Base-by-base conservation (phyloP, 2,888 invertebrate species). In the Drosophila bunnanda region DNA sequence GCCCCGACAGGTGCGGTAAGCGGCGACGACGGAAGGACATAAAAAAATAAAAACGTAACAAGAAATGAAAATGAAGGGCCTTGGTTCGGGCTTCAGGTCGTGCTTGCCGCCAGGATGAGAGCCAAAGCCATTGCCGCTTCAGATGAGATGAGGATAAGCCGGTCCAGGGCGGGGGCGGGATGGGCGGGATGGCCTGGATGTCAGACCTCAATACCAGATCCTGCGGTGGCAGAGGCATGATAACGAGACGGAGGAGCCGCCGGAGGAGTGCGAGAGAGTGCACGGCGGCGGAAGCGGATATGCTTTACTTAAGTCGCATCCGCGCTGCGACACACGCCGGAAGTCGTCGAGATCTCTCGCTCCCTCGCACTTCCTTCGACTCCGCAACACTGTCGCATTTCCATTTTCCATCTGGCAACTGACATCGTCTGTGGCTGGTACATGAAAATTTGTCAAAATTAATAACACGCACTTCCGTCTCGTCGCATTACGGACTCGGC, bases 381-480 rank as follows among this genome's bases (percentile, higher is more conserved):
- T 30, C 43, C 55, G 60, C 41, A 52, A n/a, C 15, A 56, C 53
- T 59, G 56, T 32, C 28, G 30, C 56, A 30, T 41, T 71, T 54
- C 62, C 73, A 69, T 71, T 79, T 79, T 69, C 70, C 85, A 72
- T 83, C 84, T 81, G 81, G 59, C 76, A 83, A 75, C 74, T 78
- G 84, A 60, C 78, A 58, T 61, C 66, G 52, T 54, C 73, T 70
- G 48, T 28, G 46, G 54, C 54, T 71, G 71, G 60, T 58, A 80
- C 89, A 89, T 86, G 89, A 84, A 89, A 89, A 90, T 89, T 89
- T 89, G 90, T 89, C 90, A 89, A 88, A 88, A 81, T 89, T 90
- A 86, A 88, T 89, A 89, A 89, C 80, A 89, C 83, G 80, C 82
- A 89, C 89, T 90, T 89, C 90, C 88, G 84, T 48, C 75, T 72